Evolutionary conservation across 2,888 invertebrate species (phyloP).

Genomic region (Quadriops clusia): DNA sequence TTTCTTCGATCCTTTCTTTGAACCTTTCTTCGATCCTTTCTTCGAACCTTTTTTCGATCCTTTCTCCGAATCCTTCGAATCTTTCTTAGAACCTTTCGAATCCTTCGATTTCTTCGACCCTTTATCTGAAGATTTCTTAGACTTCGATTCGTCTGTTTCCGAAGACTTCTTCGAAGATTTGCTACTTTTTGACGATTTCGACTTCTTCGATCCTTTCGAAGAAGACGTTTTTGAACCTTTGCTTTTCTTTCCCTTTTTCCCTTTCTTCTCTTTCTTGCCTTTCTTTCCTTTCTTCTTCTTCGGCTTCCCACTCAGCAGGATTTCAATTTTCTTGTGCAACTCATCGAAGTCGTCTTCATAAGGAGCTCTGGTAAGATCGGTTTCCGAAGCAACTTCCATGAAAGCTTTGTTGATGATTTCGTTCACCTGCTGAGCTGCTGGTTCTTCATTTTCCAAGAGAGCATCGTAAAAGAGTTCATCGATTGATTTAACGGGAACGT

Average conservation of each 20-base stretch:
- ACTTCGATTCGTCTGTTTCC: too few relatives aligned
- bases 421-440: slow-evolving; percentile 24
- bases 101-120: slow-evolving; percentile 11
- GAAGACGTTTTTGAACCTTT: slow-evolving; percentile 9
- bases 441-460: slow-evolving; percentile 23
- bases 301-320: slow-evolving; percentile 19
- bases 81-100: slow-evolving; percentile 9
- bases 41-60: too few relatives aligned
- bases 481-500: slow-evolving; percentile 39
- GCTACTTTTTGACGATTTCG: too few relatives aligned
- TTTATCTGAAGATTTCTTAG: too few relatives aligned
- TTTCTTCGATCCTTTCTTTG: slow-evolving; percentile 9
- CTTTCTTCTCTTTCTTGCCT: slow-evolving; percentile 11
- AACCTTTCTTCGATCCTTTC: slow-evolving; percentile 12
- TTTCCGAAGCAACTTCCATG: slow-evolving; percentile 18
- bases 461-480: slow-evolving; percentile 42
- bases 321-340: slow-evolving; percentile 21
- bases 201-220: too few relatives aligned
- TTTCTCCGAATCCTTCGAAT: slow-evolving; percentile 10
- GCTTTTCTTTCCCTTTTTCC: slow-evolving; percentile 10
- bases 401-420: slow-evolving; percentile 22
- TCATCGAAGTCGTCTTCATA: slow-evolving; percentile 24
- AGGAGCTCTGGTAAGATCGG: slow-evolving; percentile 16
- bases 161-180: too few relatives aligned
- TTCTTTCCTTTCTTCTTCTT: slow-evolving; percentile 12